Base-by-base conservation (phyloP, 92 coral and sea anemone genomes). In the Paragorgia papillata region DNA sequence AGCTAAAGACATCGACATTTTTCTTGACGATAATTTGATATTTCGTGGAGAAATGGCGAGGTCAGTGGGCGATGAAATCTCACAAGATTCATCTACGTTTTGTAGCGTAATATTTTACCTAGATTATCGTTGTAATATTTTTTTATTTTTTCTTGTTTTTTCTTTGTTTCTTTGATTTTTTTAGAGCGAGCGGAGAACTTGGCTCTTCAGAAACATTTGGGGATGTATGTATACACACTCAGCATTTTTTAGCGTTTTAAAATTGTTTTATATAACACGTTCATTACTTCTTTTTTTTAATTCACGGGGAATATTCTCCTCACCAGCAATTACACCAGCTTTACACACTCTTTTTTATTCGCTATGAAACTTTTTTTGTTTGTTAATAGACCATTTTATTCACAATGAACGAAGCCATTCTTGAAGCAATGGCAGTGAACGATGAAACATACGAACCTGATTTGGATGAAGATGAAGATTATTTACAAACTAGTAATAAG, bases 21-120 rank as follows among this genome's bases (percentile, higher is more conserved):
- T 89, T 4, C 82, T 95, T 35, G 99, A 95, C 37, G 92, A 85
- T 0, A 76, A 82, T 46, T 85, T 87, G 61, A 87, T 95, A 74
- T 95, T 95, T 80, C 93, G 81, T 58, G 99, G 99, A 35, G 99
- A 95, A 68, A 95, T 95, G 44, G 89, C 90, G 54, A 87, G 99
- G 99, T 95, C 80, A 3, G 25, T 26, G 18, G 12, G 1, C 0
- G 10, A 0, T 66, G 33, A 12, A 39, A n/a, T 34, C 43, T 37
- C 6, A 10, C 43, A 24, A 21, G 1, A 12, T 0, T 20, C 24
- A 19, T 30, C 2, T 25, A 19, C 34, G 29, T 40, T 6, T 14
- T 14, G 7, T 34, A 17, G 29, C 27, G 29, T 8, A 18, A 29
- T 14, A 19, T 51, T 19, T 51, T 51, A 30, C 1, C 29, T 2